Percentiles rank a stretch among this genome's conserved stretches.
Conservation (phyloP, 1,140 invertebrate species). For the Episyrphus balteatus region DNA sequence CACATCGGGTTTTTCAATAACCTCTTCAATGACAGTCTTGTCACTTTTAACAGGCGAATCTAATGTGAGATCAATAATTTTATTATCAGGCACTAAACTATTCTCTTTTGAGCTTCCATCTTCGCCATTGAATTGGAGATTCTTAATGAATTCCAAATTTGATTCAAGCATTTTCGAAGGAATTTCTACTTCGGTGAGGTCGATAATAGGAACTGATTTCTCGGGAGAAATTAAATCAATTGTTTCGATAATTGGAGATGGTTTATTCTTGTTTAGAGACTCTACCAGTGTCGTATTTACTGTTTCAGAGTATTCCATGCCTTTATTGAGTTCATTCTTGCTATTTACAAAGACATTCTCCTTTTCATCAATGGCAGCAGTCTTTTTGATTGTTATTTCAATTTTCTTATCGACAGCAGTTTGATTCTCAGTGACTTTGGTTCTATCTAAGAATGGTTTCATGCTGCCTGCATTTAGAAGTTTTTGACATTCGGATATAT, state of each 20-base stretch:
- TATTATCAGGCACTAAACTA: conserved; percentile 11
- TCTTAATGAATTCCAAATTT: conserved; percentile 10
- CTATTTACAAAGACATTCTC: conserved; percentile 34
- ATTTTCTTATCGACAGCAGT: conserved; percentile 27
- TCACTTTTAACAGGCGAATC: conserved; percentile 8
- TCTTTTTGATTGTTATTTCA: conserved; percentile 30
- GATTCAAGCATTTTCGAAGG: conserved; percentile 15
- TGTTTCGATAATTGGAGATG: conserved; percentile 22
- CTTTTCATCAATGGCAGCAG: conserved; percentile 31
- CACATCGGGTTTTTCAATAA: conserved; percentile 20
- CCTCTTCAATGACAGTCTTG: conserved; percentile 3
- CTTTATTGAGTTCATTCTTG: conserved; percentile 35
- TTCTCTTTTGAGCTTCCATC: conserved; percentile 1
- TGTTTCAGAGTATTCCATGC: conserved; percentile 33
- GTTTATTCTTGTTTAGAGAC: conserved; percentile 21
- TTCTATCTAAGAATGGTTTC: conserved; percentile 51
- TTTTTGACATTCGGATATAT: conserved; percentile 82
- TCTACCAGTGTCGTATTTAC: conserved; percentile 30
- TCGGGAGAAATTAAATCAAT: conserved; percentile 33
- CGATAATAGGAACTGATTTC: conserved; percentile 24
- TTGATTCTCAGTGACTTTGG: conserved; percentile 24
- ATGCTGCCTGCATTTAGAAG: conserved; percentile 69
- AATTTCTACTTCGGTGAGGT: conserved; percentile 20
- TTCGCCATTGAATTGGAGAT: not conserved
- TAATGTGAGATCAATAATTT: conserved; percentile 21